Evolutionary conservation across 1,140 invertebrate genomes (phyloP).

Genomic region (Steinernema feltiae): DNA sequence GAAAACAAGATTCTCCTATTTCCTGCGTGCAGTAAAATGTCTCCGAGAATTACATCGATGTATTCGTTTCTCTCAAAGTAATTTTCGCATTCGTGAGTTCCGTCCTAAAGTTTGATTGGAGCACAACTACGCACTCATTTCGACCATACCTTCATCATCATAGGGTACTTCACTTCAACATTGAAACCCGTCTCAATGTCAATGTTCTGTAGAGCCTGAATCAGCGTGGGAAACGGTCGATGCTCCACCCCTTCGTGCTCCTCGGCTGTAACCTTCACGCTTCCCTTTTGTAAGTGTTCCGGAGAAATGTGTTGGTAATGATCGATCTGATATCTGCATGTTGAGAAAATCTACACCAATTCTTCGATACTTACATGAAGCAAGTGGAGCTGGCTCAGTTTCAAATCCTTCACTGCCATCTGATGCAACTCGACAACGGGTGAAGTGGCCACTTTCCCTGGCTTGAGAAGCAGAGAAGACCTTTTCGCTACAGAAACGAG

Average conservation of each 20-base stretch:
- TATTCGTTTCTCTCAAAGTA: constrained; percentile 42
- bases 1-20: constrained; percentile 55
- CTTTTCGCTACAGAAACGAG: constrained; percentile 32
- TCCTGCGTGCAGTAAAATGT: constrained; percentile 40
- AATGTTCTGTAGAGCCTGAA: constrained; percentile 27
- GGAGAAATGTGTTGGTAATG: constrained; percentile 1
- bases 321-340: background rate
- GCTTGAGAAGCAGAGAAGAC: constrained; percentile 19
- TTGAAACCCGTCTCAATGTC: constrained; percentile 38
- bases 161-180: constrained; percentile 43
- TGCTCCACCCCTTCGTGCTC: constrained; percentile 26
- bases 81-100: constrained; percentile 34
- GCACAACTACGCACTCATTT: background rate
- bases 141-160: constrained; percentile 32
- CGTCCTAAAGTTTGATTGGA: constrained; percentile 33
- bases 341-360: background rate
- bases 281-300: background rate
- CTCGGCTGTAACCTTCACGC: background rate
- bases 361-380: constrained; percentile 33
- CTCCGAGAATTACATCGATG: constrained; percentile 38
- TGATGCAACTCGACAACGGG: constrained; percentile 21
- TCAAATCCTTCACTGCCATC: constrained; percentile 42
- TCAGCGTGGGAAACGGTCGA: constrained; percentile 37
- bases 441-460: background rate
- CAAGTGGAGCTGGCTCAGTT: constrained; percentile 32